Base-by-base conservation (phyloP, 2,888 invertebrate species). In the Anaspis maculata region DNA sequence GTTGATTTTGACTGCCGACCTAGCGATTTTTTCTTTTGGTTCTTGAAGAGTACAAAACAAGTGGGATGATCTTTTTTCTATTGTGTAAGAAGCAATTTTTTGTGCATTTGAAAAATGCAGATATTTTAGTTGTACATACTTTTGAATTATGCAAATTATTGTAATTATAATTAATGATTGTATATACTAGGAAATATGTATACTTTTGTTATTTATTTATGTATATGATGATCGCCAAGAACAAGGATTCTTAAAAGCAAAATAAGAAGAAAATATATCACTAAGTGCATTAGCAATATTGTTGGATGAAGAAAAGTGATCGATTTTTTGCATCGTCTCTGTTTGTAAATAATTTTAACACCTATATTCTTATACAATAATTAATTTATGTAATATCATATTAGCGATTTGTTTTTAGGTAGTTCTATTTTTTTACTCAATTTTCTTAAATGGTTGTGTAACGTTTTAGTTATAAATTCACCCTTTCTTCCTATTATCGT, bases 271-370 rank as follows among this genome's bases (percentile, higher is more conserved):
- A 22, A 22, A 33, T 26, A 37, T 45, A 51, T 51, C 49, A 45
- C 49, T 44, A 54, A 54, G 51, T 52, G 51, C 51, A 51, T 51
- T 53, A 56, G 51, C 37, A 46, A 44, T 47, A 45, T 46, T 48
- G 45, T 43, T 44, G 39, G 41, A 39, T 32, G 27, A 37, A 32
- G 30, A 27, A 34, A 25, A 11, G 27, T 34, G 30, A 23, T 27
- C 24, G 24, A 15, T 26, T 30, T 30, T 32, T 31, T 38, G 30
- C 5, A 38, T 37, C 5, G 15, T 30, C 32, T 16, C 27, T 19
- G 25, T 30, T 38, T 40, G 39, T 39, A 37, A 37, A 37, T 40
- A 40, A 32, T 34, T 42, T 39, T 39, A 27, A 25, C 16, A 24
- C 36, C 31, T 33, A 34, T 41, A n/a, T n/a, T n/a, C n/a, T 22